These are phyloP conservation scores for Orientallactaga sibirica DNA, from an alignment of 2,797 vertebrate genomes.

Conservation along the genomic window DNA sequence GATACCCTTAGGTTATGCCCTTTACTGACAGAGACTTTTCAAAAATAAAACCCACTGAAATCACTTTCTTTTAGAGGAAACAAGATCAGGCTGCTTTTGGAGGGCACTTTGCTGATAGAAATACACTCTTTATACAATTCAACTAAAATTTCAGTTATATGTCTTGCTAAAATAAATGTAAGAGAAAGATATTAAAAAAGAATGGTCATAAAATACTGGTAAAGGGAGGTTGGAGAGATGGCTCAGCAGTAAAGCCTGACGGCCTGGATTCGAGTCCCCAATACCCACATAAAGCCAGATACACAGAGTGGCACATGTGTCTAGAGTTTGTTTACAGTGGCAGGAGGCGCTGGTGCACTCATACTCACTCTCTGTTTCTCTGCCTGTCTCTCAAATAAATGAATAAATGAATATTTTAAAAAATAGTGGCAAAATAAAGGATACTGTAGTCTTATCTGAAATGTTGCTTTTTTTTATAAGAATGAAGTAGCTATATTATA, in stretches of 20 bases:
- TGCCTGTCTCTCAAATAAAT: too few species aligned
- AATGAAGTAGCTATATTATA: constrained; percentile 40
- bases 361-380: too few species aligned
- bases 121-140: constrained; percentile 32
- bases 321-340: too few species aligned
- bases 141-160: constrained; percentile 52
- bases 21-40: constrained; percentile 18
- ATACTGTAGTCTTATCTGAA: background rate
- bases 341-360: too few species aligned
- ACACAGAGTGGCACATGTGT: too few species aligned
- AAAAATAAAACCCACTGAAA: background rate
- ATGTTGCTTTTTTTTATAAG: background rate
- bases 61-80: constrained; percentile 28
- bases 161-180: constrained; percentile 35
- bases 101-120: background rate
- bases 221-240: background rate
- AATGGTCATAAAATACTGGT: constrained; percentile 37
- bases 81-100: background rate
- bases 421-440: constrained; percentile 24
- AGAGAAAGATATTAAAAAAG: background rate
- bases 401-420: background rate
- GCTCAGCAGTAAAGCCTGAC: too few species aligned
- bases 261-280: too few species aligned
- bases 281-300: too few species aligned
- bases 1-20: background rate